phyloP scores from a whole-genome alignment of 2,797 vertebrate species.

The Gambelia wislizenii region DNA sequence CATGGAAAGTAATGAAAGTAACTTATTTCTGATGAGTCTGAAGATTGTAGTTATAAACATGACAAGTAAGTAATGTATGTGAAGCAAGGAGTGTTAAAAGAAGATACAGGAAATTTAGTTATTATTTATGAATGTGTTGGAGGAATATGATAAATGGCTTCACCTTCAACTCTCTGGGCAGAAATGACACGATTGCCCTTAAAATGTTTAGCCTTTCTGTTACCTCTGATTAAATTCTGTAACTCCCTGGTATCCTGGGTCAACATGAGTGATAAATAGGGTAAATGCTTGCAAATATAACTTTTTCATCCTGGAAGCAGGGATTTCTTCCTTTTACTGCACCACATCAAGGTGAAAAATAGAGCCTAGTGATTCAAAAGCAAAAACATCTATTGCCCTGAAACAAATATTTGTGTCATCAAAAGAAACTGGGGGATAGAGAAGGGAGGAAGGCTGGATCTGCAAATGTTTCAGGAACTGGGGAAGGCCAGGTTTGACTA shows the following conservation, averaged over 20 bases:
- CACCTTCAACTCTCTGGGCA: not conserved
- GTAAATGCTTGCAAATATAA: not conserved
- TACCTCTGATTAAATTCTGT: not conserved
- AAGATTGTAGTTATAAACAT: not conserved
- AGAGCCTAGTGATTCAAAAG: not conserved
- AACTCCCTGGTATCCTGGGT: not conserved
- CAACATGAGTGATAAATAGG: not conserved
- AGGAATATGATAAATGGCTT: too few relatives aligned
- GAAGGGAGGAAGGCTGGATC: not conserved
- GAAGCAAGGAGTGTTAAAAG: not conserved
- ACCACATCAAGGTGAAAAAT: not conserved
- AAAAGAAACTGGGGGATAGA: not conserved
- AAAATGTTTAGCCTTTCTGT: not conserved
- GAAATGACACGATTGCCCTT: not conserved
- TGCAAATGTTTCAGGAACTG: not conserved
- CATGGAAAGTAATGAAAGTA: not conserved
- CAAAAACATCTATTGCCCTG: not conserved
- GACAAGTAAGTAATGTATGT: constrained; percentile 17
- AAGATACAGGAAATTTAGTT: not conserved
- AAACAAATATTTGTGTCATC: not conserved
- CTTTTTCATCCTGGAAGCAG: not conserved
- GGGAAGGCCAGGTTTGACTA: not conserved
- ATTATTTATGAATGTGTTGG: not conserved
- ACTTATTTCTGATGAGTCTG: not conserved
- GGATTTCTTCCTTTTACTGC: not conserved